Base-by-base conservation (phyloP, 2,113 vertebrate genomes). In the Anhinga anhinga region DNA sequence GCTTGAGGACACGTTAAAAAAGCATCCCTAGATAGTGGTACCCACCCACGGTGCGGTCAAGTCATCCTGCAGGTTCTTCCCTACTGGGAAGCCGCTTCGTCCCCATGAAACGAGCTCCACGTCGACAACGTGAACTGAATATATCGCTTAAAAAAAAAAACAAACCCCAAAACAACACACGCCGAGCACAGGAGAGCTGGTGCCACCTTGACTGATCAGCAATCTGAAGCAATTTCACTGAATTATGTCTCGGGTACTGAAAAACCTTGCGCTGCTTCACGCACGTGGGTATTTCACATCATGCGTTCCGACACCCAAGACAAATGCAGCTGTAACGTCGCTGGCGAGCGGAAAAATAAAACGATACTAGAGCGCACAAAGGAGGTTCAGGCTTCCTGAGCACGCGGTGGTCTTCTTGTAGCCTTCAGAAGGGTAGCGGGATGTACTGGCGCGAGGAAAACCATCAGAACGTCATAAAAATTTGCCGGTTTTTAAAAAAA, bases 71-170 rank as follows among this genome's bases (percentile, higher is more conserved):
- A 11, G 58, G 52, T 23, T 23, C 49, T 23, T 30, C 19, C 62
- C 47, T 21, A 4, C 34, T 1, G 5, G 13, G 34, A 59, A 50
- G 38, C 23, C 3, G 2, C 53, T 61, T 49, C 13, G 3, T 73
- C 19, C 45, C 18, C 3, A 11, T 1, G 11, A 32, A 82, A 55
- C 4, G 7, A 47, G 26, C 77, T 63, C 69, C n/a, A 2, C 3
- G 0, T 4, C 2, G 47, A 29, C 0, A 32, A 32, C 3, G 4
- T 9, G 22, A 74, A 45, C 9, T 2, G 47, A 47, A 32, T 2
- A 7, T 3, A 18, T 27, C 2, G 0, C 22, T 29, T 20, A 15
- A 42, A 34, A 18, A 18, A 44, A 40, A 44, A n/a, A n/a, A 6
- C 4, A 1, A 10, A 18, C 2, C 19, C 61, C 34, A 7, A 32